A percentile compares a stretch with the other conserved stretches of the same genome.
Conservation (phyloP, 2,113 vertebrate species). For the Oncorhynchus clarkii region DNA sequence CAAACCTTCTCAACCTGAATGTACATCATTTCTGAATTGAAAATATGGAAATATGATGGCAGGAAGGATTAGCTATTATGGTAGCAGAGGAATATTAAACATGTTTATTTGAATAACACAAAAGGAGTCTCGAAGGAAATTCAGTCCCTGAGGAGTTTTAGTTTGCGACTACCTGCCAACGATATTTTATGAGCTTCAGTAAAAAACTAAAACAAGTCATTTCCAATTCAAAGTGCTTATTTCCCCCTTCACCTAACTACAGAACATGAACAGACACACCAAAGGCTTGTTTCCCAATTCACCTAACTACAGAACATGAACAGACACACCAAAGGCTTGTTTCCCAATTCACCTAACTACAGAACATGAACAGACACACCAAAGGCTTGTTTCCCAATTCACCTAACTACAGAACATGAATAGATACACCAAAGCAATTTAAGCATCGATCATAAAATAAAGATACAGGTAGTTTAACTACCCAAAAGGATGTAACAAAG, state of each 20-base stretch:
- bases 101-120: neutral
- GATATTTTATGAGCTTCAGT: neutral
- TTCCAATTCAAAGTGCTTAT: constrained; percentile 10
- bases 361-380: too few species aligned
- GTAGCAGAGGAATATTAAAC: neutral
- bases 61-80: neutral
- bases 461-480: neutral
- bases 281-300: constrained; percentile 6
- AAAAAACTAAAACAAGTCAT: neutral
- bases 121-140: neutral
- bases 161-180: constrained; percentile 5
- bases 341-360: neutral
- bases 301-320: neutral
- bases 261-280: neutral
- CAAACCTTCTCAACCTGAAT: neutral
- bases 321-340: neutral
- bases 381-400: too few species aligned
- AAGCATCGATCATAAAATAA: neutral
- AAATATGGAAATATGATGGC: neutral
- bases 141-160: constrained; percentile 8
- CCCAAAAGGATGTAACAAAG: neutral
- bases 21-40: neutral
- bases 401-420: neutral
- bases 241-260: constrained; percentile 8
- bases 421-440: neutral